Conservation (phyloP, 1,140 invertebrate species). For the Amphibalanus amphitrite region DNA sequence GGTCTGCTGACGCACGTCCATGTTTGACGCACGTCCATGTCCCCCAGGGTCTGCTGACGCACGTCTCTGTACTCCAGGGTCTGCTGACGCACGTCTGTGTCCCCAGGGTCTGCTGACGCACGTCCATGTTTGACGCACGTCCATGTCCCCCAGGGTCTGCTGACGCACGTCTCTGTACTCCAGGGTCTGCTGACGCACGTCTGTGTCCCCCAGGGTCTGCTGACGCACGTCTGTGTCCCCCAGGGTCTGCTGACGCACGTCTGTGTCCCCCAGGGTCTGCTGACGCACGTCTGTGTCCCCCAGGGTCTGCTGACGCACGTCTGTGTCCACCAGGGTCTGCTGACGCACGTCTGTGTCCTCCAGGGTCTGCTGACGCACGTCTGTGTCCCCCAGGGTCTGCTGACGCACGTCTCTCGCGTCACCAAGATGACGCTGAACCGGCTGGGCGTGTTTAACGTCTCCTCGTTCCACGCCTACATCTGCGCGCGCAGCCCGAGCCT, state of each 20-base stretch:
- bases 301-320: background rate
- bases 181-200: too few species aligned
- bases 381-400: constrained; percentile 48
- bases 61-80: too few species aligned
- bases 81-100: too few species aligned
- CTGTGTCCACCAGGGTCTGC: background rate
- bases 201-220: too few species aligned
- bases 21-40: too few species aligned
- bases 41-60: too few species aligned
- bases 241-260: constrained; percentile 1
- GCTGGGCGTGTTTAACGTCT: constrained; percentile 90
- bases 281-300: background rate
- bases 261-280: background rate
- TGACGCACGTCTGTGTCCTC: constrained; percentile 9
- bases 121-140: too few species aligned
- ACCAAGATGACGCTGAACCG: constrained; percentile 89
- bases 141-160: too few species aligned
- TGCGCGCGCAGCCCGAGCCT: constrained; percentile 82
- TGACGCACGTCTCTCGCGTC: constrained; percentile 84
- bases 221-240: too few species aligned
- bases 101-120: too few species aligned
- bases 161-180: too few species aligned
- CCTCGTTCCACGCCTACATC: constrained; percentile 93
- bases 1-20: too few species aligned
- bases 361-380: constrained; percentile 20